Conservation (phyloP, 1,140 invertebrate genomes). For the Rhagoletis pomonella region DNA sequence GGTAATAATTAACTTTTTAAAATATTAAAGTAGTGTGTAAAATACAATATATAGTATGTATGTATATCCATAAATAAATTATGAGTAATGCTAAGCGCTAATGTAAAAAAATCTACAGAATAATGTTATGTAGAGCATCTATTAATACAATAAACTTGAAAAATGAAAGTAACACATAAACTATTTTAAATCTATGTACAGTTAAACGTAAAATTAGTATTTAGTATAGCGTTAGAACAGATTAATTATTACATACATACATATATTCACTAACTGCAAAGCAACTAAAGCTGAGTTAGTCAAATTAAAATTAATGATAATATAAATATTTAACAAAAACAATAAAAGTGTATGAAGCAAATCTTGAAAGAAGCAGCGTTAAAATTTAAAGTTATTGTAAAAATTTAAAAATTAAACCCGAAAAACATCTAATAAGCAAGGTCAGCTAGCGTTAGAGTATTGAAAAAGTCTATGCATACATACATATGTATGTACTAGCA, state of each 20-base stretch:
- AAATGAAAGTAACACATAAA: too few relatives aligned
- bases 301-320: conserved; percentile 5
- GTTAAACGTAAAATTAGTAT: conserved; percentile 10
- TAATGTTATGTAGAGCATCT: neutral
- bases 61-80: conserved; percentile 5
- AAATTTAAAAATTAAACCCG: neutral
- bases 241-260: too few relatives aligned
- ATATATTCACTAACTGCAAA: conserved; percentile 29
- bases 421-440: neutral
- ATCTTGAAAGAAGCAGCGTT: neutral
- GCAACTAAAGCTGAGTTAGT: conserved; percentile 36
- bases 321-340: neutral
- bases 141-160: neutral
- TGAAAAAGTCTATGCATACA: too few relatives aligned
- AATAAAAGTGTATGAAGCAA: neutral
- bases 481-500: too few relatives aligned
- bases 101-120: conserved; percentile 44
- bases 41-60: neutral
- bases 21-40: conserved; percentile 33
- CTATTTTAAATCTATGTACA: conserved; percentile 44
- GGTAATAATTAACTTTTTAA: conserved; percentile 25
- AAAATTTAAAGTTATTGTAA: conserved; percentile 33
- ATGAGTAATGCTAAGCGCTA: conserved; percentile 19
- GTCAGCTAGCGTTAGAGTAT: neutral
- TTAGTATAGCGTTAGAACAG: conserved; percentile 36